A percentile compares a stretch with the other conserved stretches of the same genome.
Conservation (phyloP, 2,797 vertebrate species). For the Pipistrellus nathusii region DNA sequence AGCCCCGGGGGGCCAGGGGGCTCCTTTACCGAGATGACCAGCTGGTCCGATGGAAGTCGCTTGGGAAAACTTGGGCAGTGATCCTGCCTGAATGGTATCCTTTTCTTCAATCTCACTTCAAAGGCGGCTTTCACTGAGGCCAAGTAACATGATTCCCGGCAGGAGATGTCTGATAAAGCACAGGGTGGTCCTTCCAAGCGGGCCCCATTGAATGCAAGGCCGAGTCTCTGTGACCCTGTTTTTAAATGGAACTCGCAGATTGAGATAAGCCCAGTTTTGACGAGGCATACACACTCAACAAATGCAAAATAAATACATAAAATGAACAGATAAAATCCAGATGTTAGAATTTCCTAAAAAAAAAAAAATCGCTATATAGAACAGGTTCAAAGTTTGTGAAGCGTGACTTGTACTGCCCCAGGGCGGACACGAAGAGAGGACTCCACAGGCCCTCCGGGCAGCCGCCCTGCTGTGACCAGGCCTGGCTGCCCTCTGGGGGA, state of each 20-base stretch:
- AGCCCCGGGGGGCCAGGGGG: background rate
- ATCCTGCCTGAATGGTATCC: slow-evolving; percentile 37
- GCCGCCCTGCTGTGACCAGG: background rate
- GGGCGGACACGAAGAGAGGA: background rate
- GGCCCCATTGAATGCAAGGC: slow-evolving; percentile 18
- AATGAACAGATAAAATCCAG: slow-evolving; percentile 62
- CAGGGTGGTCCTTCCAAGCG: slow-evolving; percentile 61
- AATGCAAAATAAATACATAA: slow-evolving; percentile 68
- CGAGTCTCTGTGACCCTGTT: slow-evolving; percentile 14
- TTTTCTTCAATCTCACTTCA: slow-evolving; percentile 60
- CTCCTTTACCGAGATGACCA: background rate
- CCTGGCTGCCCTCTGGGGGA: background rate
- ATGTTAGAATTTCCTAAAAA: slow-evolving; percentile 21
- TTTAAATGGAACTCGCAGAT: slow-evolving; percentile 53
- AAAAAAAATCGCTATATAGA: background rate
- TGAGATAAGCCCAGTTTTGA: slow-evolving; percentile 11
- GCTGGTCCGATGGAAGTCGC: slow-evolving; percentile 39
- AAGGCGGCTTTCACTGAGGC: slow-evolving; percentile 54
- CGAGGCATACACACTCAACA: background rate
- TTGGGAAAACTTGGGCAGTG: slow-evolving; percentile 17
- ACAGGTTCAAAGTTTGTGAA: background rate
- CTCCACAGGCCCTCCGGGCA: background rate
- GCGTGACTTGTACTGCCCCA: background rate
- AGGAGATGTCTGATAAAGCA: slow-evolving; percentile 53
- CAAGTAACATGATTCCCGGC: slow-evolving; percentile 59